Conservation (phyloP, 2,113 vertebrate species). For the Hystrix cristata region DNA sequence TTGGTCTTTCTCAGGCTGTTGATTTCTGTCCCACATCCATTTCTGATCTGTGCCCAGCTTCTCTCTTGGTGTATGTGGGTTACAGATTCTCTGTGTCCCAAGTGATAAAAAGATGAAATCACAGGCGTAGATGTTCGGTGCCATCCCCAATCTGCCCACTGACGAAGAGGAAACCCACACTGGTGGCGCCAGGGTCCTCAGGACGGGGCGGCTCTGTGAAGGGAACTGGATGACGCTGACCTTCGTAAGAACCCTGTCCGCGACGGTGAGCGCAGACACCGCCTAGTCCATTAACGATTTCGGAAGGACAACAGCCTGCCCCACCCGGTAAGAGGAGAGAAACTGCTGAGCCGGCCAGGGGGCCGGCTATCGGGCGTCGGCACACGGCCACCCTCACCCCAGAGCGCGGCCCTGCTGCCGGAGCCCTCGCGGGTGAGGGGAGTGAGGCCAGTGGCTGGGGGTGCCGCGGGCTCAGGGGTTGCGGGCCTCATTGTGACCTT, state of each 20-base stretch:
- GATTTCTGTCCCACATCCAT: background rate
- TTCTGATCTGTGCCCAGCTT: background rate
- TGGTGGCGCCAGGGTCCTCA: background rate
- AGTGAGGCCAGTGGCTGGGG: background rate
- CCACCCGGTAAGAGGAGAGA: background rate
- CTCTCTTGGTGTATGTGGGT: background rate
- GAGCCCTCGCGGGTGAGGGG: background rate
- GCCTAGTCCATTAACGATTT: background rate
- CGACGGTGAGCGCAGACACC: background rate
- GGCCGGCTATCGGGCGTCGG: background rate
- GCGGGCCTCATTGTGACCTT: too few species aligned
- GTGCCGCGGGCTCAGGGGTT: too few species aligned
- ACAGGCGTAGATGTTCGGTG: background rate
- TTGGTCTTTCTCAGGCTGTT: background rate
- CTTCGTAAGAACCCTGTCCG: background rate
- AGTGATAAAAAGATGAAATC: background rate
- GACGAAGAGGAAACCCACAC: background rate
- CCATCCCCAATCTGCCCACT: background rate
- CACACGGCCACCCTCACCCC: background rate
- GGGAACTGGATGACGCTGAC: background rate
- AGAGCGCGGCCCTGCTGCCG: accelerated
- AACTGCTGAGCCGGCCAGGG: background rate
- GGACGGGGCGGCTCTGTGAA: background rate
- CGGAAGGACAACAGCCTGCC: background rate
- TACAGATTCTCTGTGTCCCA: background rate